Conservation (phyloP, 2,113 vertebrate genomes). For the Phylloscopus trochilus region DNA sequence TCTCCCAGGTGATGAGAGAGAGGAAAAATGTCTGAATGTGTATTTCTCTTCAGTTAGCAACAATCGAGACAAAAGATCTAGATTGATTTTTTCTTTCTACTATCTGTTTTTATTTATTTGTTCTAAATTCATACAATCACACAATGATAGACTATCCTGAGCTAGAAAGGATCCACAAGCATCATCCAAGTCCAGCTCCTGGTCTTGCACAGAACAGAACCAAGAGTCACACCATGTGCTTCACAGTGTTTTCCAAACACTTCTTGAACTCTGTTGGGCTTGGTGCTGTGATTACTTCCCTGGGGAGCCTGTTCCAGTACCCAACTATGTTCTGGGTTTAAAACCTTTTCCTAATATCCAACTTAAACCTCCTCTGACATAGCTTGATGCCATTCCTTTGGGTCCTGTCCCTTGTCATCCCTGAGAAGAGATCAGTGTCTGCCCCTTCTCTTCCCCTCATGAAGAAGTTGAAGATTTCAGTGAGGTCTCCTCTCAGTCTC, state of each 20-base stretch:
- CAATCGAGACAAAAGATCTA: background rate
- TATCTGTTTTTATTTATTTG: background rate
- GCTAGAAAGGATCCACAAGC: background rate
- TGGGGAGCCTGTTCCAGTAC: background rate
- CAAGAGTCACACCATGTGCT: background rate
- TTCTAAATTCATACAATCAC: background rate
- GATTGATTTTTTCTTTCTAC: background rate
- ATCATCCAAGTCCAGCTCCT: background rate
- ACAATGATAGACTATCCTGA: background rate
- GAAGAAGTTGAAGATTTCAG: background rate
- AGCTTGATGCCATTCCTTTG: background rate
- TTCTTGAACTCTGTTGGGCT: background rate
- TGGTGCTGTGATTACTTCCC: background rate
- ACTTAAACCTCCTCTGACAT: background rate
- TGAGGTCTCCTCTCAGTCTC: background rate
- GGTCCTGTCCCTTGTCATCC: background rate
- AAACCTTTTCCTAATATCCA: background rate
- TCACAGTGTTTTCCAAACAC: background rate
- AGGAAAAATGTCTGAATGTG: background rate
- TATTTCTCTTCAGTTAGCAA: background rate
- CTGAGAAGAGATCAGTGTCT: background rate
- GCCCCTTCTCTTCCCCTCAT: background rate
- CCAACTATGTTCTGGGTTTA: fast-evolving
- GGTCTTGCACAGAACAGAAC: background rate
- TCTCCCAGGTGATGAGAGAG: background rate